Percentiles rank a stretch among this genome's conserved stretches.
Conservation (phyloP, 2,797 vertebrate genomes). For the Chrosomus eos region DNA sequence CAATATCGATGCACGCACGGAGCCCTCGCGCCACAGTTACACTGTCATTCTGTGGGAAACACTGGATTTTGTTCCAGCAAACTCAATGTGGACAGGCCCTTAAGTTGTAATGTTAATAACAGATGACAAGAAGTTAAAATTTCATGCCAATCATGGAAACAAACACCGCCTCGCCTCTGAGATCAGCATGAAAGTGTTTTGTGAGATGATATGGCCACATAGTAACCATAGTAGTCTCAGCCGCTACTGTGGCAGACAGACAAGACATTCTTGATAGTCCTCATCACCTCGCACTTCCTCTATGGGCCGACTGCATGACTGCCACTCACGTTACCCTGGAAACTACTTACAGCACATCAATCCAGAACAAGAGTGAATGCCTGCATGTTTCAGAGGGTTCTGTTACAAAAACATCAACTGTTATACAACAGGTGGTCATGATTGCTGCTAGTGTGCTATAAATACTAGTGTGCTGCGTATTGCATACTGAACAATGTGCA, state of each 20-base stretch:
- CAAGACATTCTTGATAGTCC: slow-evolving; percentile 25
- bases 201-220: neutral
- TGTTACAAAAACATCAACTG: slow-evolving; percentile 7
- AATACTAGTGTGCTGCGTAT: neutral
- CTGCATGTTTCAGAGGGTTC: slow-evolving; percentile 18
- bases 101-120: neutral
- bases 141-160: neutral
- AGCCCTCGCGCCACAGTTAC: too few species aligned
- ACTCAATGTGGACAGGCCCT: neutral
- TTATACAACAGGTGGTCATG: neutral
- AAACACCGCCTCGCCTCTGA: neutral
- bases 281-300: slow-evolving; percentile 42
- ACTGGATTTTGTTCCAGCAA: neutral
- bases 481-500: neutral
- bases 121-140: neutral
- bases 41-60: too few species aligned
- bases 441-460: neutral
- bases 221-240: slow-evolving; percentile 2
- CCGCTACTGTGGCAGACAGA: slow-evolving; percentile 5
- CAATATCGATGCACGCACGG: too few species aligned
- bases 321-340: slow-evolving; percentile 21
- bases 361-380: slow-evolving; percentile 33
- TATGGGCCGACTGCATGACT: slow-evolving; percentile 15
- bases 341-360: slow-evolving; percentile 23
- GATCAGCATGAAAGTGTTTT: neutral